Evolutionary conservation across 37 sponge, comb jelly and placozoan species (phyloP), one percentile per base, ranked within the genome.

Genomic region (Aphrocallistes beatrix): DNA sequence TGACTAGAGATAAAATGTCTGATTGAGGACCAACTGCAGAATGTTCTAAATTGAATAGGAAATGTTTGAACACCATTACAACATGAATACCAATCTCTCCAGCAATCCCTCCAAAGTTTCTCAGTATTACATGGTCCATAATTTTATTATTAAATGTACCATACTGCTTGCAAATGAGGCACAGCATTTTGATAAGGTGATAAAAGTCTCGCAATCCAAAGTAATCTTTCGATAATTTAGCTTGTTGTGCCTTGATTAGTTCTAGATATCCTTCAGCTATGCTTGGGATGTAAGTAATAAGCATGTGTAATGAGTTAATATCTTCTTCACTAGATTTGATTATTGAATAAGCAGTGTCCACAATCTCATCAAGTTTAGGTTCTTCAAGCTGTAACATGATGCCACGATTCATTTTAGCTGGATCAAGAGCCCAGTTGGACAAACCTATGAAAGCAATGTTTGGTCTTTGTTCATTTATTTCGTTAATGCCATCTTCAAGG

Each of bases 331-430:
- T 30, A 60, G 75, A 60, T 13, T 28, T 21, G 8, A 60, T 60
- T 3, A 60, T 60, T 3, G 75, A 19, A 60, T 60, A 30, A 3
- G 75, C 75, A 60, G 75, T 60, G 34, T 60, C 21, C 3, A 60
- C 75, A 19, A 60, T 19, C 34, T 60, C 75, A 3, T 60, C 34
- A 13, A 32, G 10, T 25, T 19, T 25, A 1, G 75, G 75, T 3
- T 60, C 75, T 60, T 60, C 75, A 25, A 60, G n/a, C 34, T 60
- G 75, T 19, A 60, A 19, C 86, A 86, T 42, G 30, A 86, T 86
- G 19, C 89, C 89, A 21, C 89, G 51, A 48, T 88, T 88, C 89
- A 88, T 88, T 37, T 88, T 88, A 23, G 89, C 89, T 1, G 89
- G 89, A 38, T 88, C 89, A 1, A 88, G 81, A 36, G 89, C 85